A percentile compares a stretch with the other conserved stretches of the same genome.
Conservation (phyloP, 2,797 vertebrate species). For the Typhlichthys eigenmanni region DNA sequence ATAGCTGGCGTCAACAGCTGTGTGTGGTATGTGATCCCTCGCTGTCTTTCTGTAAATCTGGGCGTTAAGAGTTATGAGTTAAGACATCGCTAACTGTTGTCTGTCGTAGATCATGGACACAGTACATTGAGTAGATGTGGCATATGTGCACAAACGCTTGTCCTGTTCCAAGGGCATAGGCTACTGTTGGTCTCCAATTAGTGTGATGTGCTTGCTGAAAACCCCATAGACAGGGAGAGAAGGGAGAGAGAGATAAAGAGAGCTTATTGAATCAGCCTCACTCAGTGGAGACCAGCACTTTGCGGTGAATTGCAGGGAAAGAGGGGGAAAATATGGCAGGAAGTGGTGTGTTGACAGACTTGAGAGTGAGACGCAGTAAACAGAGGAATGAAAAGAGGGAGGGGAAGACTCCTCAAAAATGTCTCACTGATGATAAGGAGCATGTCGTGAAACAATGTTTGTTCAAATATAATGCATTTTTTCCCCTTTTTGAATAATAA, state of each 20-base stretch:
- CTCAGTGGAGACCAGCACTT: slow-evolving; percentile 44
- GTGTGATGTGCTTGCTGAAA: slow-evolving; percentile 47
- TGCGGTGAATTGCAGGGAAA: slow-evolving; percentile 47
- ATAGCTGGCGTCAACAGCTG: slow-evolving; percentile 41
- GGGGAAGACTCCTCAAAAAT: background rate
- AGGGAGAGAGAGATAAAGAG: slow-evolving; percentile 14
- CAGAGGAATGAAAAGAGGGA: background rate
- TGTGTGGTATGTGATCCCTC: slow-evolving; percentile 4
- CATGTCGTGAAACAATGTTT: no score
- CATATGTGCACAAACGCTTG: background rate
- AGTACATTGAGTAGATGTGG: slow-evolving; percentile 25
- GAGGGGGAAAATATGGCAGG: slow-evolving; percentile 30
- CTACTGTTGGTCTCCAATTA: slow-evolving; percentile 43
- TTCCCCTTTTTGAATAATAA: no score
- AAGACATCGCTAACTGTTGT: background rate
- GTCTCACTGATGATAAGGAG: no score
- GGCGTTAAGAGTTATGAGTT: slow-evolving; percentile 11
- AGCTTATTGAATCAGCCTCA: slow-evolving; percentile 46
- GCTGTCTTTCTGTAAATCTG: slow-evolving; percentile 8
- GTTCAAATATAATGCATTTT: no score
- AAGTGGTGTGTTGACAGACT: slow-evolving; percentile 39
- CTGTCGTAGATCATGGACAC: slow-evolving; percentile 10
- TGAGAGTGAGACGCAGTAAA: slow-evolving; percentile 16
- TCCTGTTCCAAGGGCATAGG: slow-evolving; percentile 28
- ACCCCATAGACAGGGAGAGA: slow-evolving; percentile 22